These are phyloP conservation scores for Sparus aurata DNA, from an alignment of 2,797 vertebrate genomes.

Conservation along the genomic window DNA sequence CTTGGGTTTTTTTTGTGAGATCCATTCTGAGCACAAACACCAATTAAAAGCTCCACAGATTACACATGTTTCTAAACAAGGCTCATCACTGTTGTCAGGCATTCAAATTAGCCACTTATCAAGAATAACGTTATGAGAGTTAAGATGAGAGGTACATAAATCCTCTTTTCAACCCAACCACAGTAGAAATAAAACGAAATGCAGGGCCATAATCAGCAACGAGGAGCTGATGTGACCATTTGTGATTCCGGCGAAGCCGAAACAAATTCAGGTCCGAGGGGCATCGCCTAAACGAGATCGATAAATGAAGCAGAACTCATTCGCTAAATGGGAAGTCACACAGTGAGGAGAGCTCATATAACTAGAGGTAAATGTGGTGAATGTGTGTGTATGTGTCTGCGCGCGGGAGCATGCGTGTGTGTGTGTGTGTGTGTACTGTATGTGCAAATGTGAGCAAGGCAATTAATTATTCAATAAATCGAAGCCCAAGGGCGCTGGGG, in stretches of 20 bases:
- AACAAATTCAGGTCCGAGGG: slow-evolving; percentile 29
- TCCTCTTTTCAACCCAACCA: neutral
- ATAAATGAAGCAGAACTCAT: slow-evolving; percentile 60
- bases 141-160: neutral
- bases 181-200: slow-evolving; percentile 7
- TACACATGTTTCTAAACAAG: neutral
- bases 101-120: neutral
- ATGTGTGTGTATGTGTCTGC: neutral
- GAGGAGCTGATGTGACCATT: neutral
- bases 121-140: neutral
- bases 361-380: neutral
- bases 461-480: slow-evolving; percentile 76
- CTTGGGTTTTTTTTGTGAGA: neutral
- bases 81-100: neutral
- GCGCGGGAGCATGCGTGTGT: neutral
- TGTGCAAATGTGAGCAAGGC: slow-evolving; percentile 52
- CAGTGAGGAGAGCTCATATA: slow-evolving; percentile 10
- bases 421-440: slow-evolving; percentile 14
- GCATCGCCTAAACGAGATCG: slow-evolving; percentile 17
- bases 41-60: slow-evolving; percentile 8
- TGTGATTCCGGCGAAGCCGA: slow-evolving; percentile 13
- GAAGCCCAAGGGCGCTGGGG: slow-evolving; percentile 48
- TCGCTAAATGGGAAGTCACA: slow-evolving; percentile 46
- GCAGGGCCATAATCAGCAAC: neutral
- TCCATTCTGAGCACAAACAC: slow-evolving; percentile 10